Conservation (phyloP, 2,797 vertebrate species). For the Anabas testudineus region DNA sequence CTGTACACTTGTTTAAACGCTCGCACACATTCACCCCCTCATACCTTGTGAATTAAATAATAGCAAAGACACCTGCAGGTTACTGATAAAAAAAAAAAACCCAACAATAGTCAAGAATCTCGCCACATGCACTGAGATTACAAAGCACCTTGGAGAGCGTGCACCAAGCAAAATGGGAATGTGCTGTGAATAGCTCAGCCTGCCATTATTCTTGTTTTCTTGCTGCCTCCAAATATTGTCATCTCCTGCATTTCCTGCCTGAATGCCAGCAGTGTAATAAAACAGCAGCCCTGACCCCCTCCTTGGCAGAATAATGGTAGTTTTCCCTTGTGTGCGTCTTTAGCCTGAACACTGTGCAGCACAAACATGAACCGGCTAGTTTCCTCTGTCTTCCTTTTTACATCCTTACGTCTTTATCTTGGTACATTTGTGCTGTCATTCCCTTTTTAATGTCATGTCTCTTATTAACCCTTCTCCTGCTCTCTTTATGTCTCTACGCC, state of each 20-base stretch:
- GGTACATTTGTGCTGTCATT: too few species aligned
- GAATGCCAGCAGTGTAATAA: constrained; percentile 16
- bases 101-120: constrained; percentile 2
- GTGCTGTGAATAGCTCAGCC: constrained; percentile 14
- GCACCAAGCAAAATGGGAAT: constrained; percentile 13
- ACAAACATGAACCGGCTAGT: neutral
- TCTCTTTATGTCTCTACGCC: too few species aligned
- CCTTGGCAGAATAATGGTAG: constrained; percentile 16
- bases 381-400: neutral
- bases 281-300: neutral
- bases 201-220: constrained; percentile 29
- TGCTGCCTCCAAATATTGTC: constrained; percentile 29
- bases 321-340: constrained; percentile 18
- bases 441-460: neutral
- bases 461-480: too few species aligned
- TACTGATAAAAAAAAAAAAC: neutral
- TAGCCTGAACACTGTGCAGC: constrained; percentile 7
- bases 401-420: too few species aligned
- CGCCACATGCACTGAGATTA: neutral
- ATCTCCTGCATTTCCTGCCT: constrained; percentile 10
- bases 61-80: neutral
- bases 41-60: neutral
- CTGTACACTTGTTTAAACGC: too few species aligned
- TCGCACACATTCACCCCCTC: too few species aligned
- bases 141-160: constrained; percentile 4